Conservation (phyloP, 2,113 vertebrate species). For the Turdus rufiventris region DNA sequence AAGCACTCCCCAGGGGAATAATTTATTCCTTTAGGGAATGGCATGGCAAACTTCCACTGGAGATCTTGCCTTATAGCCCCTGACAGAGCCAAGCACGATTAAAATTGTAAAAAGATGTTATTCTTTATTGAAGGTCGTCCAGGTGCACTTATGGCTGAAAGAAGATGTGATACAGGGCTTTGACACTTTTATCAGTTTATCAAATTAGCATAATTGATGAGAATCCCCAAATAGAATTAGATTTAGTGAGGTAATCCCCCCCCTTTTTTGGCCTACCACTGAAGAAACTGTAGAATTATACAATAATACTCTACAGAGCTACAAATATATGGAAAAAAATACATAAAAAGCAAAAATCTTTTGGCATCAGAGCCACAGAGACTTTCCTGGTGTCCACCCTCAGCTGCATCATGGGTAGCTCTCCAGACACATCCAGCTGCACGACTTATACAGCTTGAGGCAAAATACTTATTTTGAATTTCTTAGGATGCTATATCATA, state of each 20-base stretch:
- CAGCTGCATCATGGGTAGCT: neutral
- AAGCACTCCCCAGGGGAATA: neutral
- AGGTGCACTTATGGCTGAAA: rapidly evolving
- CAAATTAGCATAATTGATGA: neutral
- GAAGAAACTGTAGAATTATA: neutral
- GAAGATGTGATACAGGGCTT: neutral
- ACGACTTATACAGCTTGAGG: neutral
- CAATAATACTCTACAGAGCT: neutral
- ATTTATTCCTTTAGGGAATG: neutral
- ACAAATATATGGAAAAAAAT: rapidly evolving
- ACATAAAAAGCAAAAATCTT: neutral
- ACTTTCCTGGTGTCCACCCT: neutral
- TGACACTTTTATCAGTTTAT: neutral
- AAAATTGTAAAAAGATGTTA: neutral
- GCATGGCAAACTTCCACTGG: neutral
- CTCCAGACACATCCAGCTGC: neutral
- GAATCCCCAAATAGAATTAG: neutral
- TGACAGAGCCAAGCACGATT: neutral
- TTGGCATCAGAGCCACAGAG: neutral
- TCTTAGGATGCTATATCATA: rapidly evolving
- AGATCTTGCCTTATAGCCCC: neutral
- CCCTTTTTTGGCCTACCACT: neutral
- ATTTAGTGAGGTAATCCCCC: neutral
- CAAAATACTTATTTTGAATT: neutral
- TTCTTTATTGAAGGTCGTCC: neutral